Percentiles rank a stretch among this genome's conserved stretches.
phyloP scores from a whole-genome alignment of 1,140 invertebrate species.

The Tetramorium alpestre region DNA sequence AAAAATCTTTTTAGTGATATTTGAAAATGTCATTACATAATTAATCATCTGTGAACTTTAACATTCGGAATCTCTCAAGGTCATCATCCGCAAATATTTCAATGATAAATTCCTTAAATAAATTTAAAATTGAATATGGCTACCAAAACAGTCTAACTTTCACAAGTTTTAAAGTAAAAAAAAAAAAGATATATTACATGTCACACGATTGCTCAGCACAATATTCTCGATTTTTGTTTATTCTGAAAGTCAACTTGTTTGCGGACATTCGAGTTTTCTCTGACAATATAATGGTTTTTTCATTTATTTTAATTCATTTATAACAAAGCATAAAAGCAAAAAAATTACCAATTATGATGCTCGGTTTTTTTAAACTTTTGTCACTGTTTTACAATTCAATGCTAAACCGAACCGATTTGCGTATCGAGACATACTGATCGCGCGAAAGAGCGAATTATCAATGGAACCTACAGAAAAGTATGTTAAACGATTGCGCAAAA shows the following conservation, averaged over 20 bases:
- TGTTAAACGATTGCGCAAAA: constrained; percentile 51
- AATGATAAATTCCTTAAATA: neutral
- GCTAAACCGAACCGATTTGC: neutral
- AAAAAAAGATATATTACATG: neutral
- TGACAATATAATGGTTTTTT: neutral
- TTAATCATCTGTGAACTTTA: neutral
- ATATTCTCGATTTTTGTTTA: neutral
- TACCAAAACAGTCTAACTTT: neutral
- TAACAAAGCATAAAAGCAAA: neutral
- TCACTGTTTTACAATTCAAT: neutral
- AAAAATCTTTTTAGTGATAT: neutral
- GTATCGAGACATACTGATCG: neutral
- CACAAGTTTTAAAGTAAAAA: neutral
- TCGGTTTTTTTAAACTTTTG: neutral
- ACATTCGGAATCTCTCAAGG: neutral
- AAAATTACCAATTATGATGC: neutral
- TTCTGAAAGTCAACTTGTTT: neutral
- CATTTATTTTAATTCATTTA: neutral
- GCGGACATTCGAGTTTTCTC: neutral
- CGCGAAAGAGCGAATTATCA: constrained; percentile 17
- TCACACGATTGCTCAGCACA: neutral
- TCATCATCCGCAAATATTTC: neutral
- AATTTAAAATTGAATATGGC: neutral
- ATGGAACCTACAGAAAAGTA: constrained; percentile 28
- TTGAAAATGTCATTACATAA: neutral